Base-by-base conservation (phyloP, 2,888 invertebrate species). In the Diadegma fenestrale region DNA sequence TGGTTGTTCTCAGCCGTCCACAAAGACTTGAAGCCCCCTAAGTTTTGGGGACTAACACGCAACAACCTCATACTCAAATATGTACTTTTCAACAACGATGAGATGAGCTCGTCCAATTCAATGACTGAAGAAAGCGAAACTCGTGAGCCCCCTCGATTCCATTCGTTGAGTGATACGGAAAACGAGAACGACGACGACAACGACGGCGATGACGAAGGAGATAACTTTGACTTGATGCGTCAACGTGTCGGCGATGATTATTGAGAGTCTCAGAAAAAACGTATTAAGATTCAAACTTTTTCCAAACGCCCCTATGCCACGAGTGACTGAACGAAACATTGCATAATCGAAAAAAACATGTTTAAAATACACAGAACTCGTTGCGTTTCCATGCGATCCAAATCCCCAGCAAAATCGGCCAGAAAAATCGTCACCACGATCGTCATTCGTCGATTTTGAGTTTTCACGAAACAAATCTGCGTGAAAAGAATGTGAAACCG, bases 1-100 rank as follows among this genome's bases (percentile, higher is more conserved):
- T 98, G 98, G 98, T 95, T 95, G 89, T 98, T 97, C 91, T 96
- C 96, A n/a, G 96, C 97, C 0, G 94, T 94, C 7, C 93, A 94
- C 63, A 94, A 94, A 51, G 95, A 95, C 87, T 93, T 97, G 73
- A 95, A 95, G 80, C 97, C 97, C 1, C 94, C 94, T 78, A 94
- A 94, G 73, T 97, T 97, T 92, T 97, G 96, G 95, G 97, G 97
- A 26, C 94, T 97, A 43, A 96, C 96, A 6, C 94, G 96, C 4
- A 95, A 94, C 80, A 95, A 95, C 88, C 88, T 93, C 8, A 63
- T 81, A 17, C 61, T 82, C 7, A 69, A 37, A 14, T 51, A 85
- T 17, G 41, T 26, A n/a, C 14, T 63, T 22, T 3, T 37, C 19
- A 14, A 22, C 12, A n/a, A 6, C 8, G 43, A 43, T 19, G 78